A percentile compares a stretch with the other conserved stretches of the same genome.
These are phyloP conservation scores for Ptyas mucosa DNA, from an alignment of 2,113 vertebrate genomes.

Conservation along the genomic window DNA sequence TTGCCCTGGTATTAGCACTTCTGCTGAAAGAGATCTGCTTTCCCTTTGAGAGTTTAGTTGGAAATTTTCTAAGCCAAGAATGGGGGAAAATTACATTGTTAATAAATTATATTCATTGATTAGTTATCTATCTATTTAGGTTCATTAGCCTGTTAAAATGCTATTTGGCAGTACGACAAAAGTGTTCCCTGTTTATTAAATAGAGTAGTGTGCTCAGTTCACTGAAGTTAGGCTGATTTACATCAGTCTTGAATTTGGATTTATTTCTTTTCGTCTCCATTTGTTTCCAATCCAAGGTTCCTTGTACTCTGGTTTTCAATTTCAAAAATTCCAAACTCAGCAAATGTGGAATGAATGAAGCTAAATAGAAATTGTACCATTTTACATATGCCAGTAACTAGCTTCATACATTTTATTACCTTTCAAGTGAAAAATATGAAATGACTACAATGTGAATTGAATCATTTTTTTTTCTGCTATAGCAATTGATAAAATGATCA, in stretches of 20 bases:
- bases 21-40: neutral
- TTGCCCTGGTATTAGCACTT: neutral
- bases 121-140: conserved; percentile 15
- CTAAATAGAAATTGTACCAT: neutral
- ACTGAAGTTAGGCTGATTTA: neutral
- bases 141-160: conserved; percentile 19
- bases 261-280: neutral
- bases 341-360: neutral
- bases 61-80: neutral
- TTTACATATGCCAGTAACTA: neutral
- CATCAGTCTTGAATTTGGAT: neutral
- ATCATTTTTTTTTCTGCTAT: neutral
- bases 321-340: neutral
- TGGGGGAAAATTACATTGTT: neutral
- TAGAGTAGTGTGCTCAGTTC: neutral
- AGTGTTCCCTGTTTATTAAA: conserved; percentile 10
- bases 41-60: neutral
- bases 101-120: conserved; percentile 30
- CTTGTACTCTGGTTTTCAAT: neutral
- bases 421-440: neutral
- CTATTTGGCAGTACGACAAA: conserved; percentile 15
- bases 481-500: neutral
- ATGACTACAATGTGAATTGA: neutral
- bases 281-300: neutral
- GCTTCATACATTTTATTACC: neutral